Percentiles rank a stretch among this genome's conserved stretches.
phyloP scores from a whole-genome alignment of 2,888 invertebrate species.

The Plusia festucae region DNA sequence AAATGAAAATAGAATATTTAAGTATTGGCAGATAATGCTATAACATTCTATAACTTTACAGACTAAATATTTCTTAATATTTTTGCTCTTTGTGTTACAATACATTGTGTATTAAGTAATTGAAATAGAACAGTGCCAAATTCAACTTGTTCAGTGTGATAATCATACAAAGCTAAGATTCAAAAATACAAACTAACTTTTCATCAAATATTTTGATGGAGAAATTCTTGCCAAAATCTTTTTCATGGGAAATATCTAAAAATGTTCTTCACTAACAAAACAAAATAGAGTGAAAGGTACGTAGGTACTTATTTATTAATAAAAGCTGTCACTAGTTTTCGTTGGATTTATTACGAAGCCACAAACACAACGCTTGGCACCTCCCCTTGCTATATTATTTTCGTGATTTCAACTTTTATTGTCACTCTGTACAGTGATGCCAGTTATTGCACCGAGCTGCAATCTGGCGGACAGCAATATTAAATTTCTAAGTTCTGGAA shows the following conservation, averaged over 20 bases:
- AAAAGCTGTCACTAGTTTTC: background rate
- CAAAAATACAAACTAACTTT: background rate
- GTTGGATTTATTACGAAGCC: conserved; percentile 1
- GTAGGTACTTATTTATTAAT: background rate
- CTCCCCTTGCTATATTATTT: background rate
- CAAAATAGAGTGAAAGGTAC: too few relatives aligned
- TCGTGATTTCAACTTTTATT: conserved; percentile 27
- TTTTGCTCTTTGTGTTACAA: too few relatives aligned
- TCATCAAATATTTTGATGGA: background rate
- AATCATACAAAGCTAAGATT: too few relatives aligned
- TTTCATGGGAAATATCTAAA: background rate
- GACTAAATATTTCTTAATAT: too few relatives aligned
- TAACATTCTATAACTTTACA: background rate
- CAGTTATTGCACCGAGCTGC: conserved; percentile 12
- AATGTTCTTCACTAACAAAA: background rate
- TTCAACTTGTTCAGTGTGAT: too few relatives aligned
- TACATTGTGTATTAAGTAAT: too few relatives aligned
- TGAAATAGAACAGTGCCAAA: too few relatives aligned
- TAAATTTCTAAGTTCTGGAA: background rate
- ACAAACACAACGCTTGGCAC: conserved; percentile 3
- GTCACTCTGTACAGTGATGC: background rate
- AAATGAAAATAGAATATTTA: background rate
- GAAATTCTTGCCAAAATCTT: background rate
- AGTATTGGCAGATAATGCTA: background rate
- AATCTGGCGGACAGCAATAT: conserved; percentile 18